A percentile compares a stretch with the other conserved stretches of the same genome.
These are phyloP conservation scores for Pantelozetes paolii DNA, from an alignment of 2,888 invertebrate genomes.

Conservation along the genomic window DNA sequence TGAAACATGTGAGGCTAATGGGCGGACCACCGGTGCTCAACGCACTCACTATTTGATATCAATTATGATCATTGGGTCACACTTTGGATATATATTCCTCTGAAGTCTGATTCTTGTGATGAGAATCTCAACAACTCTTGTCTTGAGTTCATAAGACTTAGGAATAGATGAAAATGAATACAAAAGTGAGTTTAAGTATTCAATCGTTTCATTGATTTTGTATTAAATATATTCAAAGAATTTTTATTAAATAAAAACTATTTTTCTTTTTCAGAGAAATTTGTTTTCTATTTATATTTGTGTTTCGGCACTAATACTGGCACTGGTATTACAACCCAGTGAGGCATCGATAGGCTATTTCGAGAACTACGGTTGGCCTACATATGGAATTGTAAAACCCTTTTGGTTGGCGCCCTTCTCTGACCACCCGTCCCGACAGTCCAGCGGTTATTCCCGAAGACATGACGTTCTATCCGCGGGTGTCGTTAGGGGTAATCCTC, in stretches of 20 bases:
- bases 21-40: background rate
- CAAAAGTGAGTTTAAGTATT: too few species aligned
- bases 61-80: background rate
- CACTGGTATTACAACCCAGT: background rate
- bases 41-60: background rate
- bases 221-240: too few species aligned
- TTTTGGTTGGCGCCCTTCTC: slow-evolving; percentile 45
- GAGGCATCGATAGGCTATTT: slow-evolving; percentile 44
- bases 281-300: background rate
- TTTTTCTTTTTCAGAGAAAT: background rate
- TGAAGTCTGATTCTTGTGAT: background rate
- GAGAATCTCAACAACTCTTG: background rate
- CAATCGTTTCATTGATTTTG: too few species aligned
- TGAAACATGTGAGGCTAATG: slow-evolving; percentile 23
- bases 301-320: background rate
- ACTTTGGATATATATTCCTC: background rate
- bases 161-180: too few species aligned
- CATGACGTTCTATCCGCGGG: slow-evolving; percentile 42
- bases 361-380: slow-evolving; percentile 45
- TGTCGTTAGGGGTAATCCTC: slow-evolving; percentile 28
- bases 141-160: too few species aligned
- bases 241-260: too few species aligned
- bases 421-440: slow-evolving; percentile 39
- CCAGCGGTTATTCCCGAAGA: slow-evolving; percentile 43
- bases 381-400: slow-evolving; percentile 45